Evolutionary conservation across 2,888 invertebrate species (phyloP).

Genomic region (Paralinhomoeus sp.): DNA sequence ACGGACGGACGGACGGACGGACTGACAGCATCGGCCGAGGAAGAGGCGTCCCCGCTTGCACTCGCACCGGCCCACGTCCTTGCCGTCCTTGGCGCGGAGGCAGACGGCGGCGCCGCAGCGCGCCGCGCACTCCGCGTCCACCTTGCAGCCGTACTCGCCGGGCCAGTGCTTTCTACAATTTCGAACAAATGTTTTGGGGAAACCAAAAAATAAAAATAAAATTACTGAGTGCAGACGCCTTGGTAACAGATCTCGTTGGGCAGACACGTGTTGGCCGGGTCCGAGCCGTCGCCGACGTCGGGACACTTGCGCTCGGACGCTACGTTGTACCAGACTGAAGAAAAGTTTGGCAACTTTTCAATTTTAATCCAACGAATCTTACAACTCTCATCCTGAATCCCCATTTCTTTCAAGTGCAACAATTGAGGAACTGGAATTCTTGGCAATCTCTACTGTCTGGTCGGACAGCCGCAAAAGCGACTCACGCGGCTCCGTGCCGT

Average conservation of each 20-base stretch:
- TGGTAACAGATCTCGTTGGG: slow-evolving; percentile 21
- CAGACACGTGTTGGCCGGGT: slow-evolving; percentile 19
- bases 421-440: too few relatives aligned
- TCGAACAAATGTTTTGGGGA: too few relatives aligned
- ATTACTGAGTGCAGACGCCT: slow-evolving; percentile 18
- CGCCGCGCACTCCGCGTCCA: slow-evolving; percentile 16
- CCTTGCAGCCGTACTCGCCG: slow-evolving; percentile 20
- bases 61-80: slow-evolving; percentile 18
- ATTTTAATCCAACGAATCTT: too few relatives aligned
- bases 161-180: slow-evolving; percentile 18
- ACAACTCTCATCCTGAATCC: too few relatives aligned
- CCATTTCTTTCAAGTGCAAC: too few relatives aligned
- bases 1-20: too few relatives aligned
- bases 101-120: slow-evolving; percentile 19
- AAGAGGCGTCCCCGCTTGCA: slow-evolving; percentile 17
- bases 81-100: slow-evolving; percentile 13
- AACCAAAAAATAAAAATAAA: too few relatives aligned
- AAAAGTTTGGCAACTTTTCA: too few relatives aligned
- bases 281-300: slow-evolving; percentile 5
- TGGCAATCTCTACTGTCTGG: too few relatives aligned
- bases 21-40: slow-evolving; percentile 20
- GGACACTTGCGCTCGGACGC: slow-evolving; percentile 12
- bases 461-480: too few relatives aligned
- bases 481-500: background rate
- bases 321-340: slow-evolving; percentile 21